phyloP scores from a whole-genome alignment of 30 jellyfish, hydroid and myxozoan species.

The Nemopilema nomurai region DNA sequence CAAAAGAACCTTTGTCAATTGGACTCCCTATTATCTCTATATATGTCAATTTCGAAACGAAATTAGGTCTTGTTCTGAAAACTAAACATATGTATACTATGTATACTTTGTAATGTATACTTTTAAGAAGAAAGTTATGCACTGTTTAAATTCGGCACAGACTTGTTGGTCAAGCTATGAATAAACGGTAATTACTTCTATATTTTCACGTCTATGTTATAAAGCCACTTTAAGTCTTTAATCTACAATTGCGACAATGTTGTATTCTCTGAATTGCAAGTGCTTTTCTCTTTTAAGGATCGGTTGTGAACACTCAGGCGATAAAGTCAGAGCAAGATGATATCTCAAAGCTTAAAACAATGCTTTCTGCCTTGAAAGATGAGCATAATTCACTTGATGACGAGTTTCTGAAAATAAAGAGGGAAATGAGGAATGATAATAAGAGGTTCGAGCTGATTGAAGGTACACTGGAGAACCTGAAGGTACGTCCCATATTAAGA shows the following conservation, averaged over 20 bases:
- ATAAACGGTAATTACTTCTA: neutral
- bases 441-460: constrained; percentile 12
- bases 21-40: no score
- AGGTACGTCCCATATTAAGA: no score
- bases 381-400: constrained; percentile 49
- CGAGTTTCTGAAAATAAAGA: constrained; percentile 34
- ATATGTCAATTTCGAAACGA: no score
- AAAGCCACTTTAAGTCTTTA: no score
- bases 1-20: neutral
- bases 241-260: no score
- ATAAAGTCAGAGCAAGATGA: constrained; percentile 49
- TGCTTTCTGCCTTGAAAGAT: constrained; percentile 58
- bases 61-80: no score
- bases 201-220: neutral
- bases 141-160: no score
- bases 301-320: constrained; percentile 34
- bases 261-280: neutral
- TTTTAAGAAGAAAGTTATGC: no score
- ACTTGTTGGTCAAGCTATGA: neutral
- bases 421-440: constrained; percentile 18
- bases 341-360: constrained; percentile 44
- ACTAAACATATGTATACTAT: no score
- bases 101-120: no score
- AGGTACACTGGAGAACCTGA: constrained; percentile 27
- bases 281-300: neutral